phyloP scores from a whole-genome alignment of 1,140 invertebrate species.

The Drosophila pandora region DNA sequence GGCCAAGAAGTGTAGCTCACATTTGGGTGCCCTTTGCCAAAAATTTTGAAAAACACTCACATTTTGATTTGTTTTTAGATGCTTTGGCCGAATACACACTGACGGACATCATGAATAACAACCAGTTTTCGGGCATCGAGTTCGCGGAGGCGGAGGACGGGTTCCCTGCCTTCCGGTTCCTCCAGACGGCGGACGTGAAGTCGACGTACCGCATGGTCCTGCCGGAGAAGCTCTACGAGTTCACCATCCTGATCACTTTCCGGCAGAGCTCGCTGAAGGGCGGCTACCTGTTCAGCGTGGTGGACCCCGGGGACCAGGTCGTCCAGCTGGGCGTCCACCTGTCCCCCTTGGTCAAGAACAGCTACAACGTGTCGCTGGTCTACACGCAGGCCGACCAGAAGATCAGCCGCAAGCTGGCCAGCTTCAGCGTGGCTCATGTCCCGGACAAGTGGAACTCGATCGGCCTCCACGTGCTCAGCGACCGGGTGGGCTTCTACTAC shows the following conservation, averaged over 20 bases:
- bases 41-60: background rate
- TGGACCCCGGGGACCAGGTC: conserved; percentile 95
- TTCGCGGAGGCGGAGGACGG: conserved; percentile 85
- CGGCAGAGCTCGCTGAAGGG: conserved; percentile 88
- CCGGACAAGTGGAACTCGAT: conserved; percentile 92
- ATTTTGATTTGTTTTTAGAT: conserved; percentile 42
- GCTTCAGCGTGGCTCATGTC: conserved; percentile 91
- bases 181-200: conserved; percentile 93
- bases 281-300: conserved; percentile 95
- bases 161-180: conserved; percentile 95
- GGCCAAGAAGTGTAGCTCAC: conserved; percentile 12
- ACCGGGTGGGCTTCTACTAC: conserved; percentile 91
- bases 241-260: conserved; percentile 92
- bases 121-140: conserved; percentile 68
- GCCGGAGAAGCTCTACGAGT: conserved; percentile 94
- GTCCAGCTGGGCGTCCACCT: conserved; percentile 89
- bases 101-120: conserved; percentile 70
- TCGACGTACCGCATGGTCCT: conserved; percentile 93
- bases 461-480: conserved; percentile 88
- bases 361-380: conserved; percentile 90
- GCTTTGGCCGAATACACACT: conserved; percentile 67
- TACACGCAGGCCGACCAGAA: conserved; percentile 90
- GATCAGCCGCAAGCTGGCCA: conserved; percentile 88
- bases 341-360: conserved; percentile 84
- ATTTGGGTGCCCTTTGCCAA: background rate